phyloP scores from a whole-genome alignment of 2,797 vertebrate genomes.

The Hafferia zeledoni region DNA sequence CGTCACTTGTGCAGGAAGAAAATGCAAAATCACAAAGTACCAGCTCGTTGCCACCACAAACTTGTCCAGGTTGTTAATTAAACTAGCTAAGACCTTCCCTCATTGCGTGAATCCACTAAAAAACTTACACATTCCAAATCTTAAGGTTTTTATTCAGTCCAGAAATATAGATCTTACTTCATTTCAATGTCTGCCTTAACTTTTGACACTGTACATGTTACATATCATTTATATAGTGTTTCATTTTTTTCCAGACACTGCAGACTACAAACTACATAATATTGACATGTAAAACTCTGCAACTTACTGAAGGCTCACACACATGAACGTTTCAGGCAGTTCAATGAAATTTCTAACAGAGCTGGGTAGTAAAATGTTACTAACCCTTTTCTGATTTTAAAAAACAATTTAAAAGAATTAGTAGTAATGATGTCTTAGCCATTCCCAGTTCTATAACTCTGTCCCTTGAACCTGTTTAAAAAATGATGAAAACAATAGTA shows the following conservation, averaged over 20 bases:
- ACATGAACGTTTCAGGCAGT: conserved; percentile 79
- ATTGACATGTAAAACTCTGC: conserved; percentile 78
- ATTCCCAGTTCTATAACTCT: conserved; percentile 82
- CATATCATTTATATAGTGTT: conserved; percentile 79
- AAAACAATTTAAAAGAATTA: conserved; percentile 81
- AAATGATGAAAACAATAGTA: conserved; percentile 77
- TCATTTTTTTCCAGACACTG: conserved; percentile 77
- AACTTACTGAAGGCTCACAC: conserved; percentile 79
- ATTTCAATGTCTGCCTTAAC: conserved; percentile 76
- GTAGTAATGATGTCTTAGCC: conserved; percentile 82
- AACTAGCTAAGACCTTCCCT: conserved; percentile 69
- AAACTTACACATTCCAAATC: conserved; percentile 72
- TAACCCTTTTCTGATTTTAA: conserved; percentile 78
- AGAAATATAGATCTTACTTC: conserved; percentile 76
- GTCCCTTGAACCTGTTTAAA: conserved; percentile 83
- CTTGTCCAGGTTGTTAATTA: conserved; percentile 61
- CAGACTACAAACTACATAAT: conserved; percentile 80
- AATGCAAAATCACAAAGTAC: conserved; percentile 66
- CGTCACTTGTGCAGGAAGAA: conserved; percentile 64
- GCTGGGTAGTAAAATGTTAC: conserved; percentile 75
- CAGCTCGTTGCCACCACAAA: conserved; percentile 51
- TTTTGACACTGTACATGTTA: conserved; percentile 79
- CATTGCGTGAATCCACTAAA: conserved; percentile 71
- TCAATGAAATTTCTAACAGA: conserved; percentile 80
- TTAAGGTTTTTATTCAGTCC: conserved; percentile 77